These are phyloP conservation scores for Eremobia ochroleuca DNA, from an alignment of 2,888 invertebrate species.

Conservation along the genomic window DNA sequence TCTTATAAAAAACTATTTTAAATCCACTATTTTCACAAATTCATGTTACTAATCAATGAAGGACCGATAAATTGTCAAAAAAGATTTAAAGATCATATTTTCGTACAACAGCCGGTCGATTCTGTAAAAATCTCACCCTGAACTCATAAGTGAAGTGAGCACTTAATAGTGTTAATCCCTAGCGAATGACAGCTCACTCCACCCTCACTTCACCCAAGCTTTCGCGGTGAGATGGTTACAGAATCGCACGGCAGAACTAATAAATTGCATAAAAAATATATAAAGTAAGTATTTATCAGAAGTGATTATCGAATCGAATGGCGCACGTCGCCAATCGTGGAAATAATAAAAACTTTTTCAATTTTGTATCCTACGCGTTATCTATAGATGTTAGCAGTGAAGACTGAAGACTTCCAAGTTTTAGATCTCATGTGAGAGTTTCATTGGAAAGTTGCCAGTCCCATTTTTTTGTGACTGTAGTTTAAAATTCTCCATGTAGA, in stretches of 20 bases:
- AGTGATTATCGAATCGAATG: conserved; percentile 29
- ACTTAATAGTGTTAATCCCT: too few species aligned
- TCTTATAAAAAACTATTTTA: too few species aligned
- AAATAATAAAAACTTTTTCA: conserved; percentile 67
- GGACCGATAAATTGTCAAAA: not conserved
- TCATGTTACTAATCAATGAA: not conserved
- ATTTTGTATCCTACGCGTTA: conserved; percentile 51
- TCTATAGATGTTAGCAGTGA: conserved; percentile 13
- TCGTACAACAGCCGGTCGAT: too few species aligned
- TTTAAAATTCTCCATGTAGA: not conserved
- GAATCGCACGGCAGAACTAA: too few species aligned
- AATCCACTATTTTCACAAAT: not conserved
- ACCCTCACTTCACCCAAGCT: too few species aligned
- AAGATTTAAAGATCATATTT: not conserved
- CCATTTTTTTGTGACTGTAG: not conserved
- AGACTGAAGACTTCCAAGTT: conserved; percentile 7
- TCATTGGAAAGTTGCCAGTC: not conserved
- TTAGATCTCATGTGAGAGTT: not conserved
- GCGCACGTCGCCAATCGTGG: conserved; percentile 39
- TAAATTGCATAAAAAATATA: conserved; percentile 12
- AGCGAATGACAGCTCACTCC: too few species aligned
- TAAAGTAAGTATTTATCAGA: conserved; percentile 5
- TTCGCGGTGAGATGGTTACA: too few species aligned
- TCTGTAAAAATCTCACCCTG: too few species aligned
- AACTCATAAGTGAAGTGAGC: too few species aligned